Conservation (phyloP, 2,113 vertebrate species). For the Protobothrops flavoviridis region DNA sequence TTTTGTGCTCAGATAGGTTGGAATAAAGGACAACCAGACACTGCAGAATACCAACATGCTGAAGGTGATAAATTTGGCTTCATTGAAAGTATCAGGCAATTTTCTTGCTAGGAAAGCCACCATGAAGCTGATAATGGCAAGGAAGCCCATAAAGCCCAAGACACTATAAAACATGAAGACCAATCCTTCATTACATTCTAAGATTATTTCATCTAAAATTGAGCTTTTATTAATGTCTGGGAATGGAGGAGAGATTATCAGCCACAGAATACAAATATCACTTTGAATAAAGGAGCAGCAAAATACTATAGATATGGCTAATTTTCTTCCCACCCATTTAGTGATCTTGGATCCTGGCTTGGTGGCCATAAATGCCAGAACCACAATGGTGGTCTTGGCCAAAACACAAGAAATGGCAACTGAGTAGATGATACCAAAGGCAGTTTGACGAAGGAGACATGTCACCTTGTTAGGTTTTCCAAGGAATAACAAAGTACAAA, state of each 20-base stretch:
- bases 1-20: background rate
- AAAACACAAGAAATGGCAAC: background rate
- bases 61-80: no score
- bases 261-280: background rate
- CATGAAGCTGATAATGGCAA: background rate
- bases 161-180: background rate
- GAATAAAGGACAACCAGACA: background rate
- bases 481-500: background rate
- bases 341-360: background rate
- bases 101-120: constrained; percentile 1
- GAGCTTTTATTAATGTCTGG: background rate
- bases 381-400: background rate
- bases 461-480: background rate
- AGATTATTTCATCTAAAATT: background rate
- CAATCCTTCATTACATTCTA: background rate
- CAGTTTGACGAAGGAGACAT: background rate
- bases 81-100: background rate
- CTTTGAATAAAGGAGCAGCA: background rate
- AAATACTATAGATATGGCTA: background rate
- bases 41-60: no score
- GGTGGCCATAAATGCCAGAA: background rate
- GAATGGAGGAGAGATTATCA: background rate
- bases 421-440: background rate
- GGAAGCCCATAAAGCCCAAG: background rate
- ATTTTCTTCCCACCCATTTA: background rate